A percentile compares a stretch with the other conserved stretches of the same genome.
Conservation (phyloP, 2,797 vertebrate species). For the Tokudaia tokunoshimensis region DNA sequence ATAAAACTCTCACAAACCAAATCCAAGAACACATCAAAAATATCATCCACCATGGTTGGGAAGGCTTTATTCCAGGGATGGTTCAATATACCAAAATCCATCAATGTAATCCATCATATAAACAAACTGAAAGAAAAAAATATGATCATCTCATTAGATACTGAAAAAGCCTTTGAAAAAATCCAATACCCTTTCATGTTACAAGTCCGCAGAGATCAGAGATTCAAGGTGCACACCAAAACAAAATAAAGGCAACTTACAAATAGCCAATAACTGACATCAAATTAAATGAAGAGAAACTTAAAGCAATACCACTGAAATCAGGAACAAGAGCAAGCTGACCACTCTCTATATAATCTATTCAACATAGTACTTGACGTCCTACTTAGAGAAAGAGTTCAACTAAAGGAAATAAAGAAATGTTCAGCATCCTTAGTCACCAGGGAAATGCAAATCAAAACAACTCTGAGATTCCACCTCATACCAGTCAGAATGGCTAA, state of each 20-base stretch:
- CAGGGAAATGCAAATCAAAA: no score
- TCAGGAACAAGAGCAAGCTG: background rate
- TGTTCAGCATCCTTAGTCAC: no score
- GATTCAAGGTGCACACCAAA: background rate
- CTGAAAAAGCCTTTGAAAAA: background rate
- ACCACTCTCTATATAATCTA: no score
- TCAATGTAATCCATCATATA: background rate
- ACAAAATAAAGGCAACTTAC: background rate
- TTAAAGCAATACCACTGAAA: background rate
- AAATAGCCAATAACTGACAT: background rate
- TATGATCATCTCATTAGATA: background rate
- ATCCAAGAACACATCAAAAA: background rate
- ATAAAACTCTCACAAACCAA: background rate
- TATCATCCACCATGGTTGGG: background rate
- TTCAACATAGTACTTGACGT: background rate
- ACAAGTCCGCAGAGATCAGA: background rate
- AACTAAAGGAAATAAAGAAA: no score
- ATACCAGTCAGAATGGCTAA: no score
- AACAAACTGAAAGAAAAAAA: background rate
- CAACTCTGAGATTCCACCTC: no score
- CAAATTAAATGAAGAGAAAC: background rate
- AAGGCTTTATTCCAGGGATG: background rate
- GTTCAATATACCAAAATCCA: background rate
- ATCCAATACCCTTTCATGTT: background rate
- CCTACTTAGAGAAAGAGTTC: background rate